Base-by-base conservation (phyloP, 2,888 invertebrate species). In the Acrobasis repandana region DNA sequence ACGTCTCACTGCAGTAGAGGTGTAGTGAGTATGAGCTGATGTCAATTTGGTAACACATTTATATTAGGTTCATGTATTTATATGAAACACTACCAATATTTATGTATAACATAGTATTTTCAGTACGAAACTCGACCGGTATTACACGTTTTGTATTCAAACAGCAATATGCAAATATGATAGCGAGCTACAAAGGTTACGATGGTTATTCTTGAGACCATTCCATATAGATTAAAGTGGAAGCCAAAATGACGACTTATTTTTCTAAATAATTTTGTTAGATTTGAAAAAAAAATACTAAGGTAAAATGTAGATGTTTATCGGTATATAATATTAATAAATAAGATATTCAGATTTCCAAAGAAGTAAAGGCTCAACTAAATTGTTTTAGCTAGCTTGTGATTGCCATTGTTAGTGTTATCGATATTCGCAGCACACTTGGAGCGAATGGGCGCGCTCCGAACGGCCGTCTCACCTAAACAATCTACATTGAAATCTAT, bases 181-280 rank as follows among this genome's bases (percentile, higher is more conserved):
- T 77, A 79, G 75, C 74, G 75, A 78, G 73, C 75, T 78, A 77
- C 73, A 77, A 75, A 70, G 74, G 74, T 74, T 67, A 73, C 72
- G 79, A 85, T 88, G 90, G 89, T 90, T 86, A 89, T 74, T 81
- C 81, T 85, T 85, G 83, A 88, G 83, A 89, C 91, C 90, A 91
- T 92, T 92, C 91, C 92, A 91, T 86, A 79, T 83, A 87, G 76
- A 77, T 76, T 88, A 86, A 85, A 84, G 85, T 87, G 83, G 86
- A 90, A 87, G 91, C 90, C 91, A 91, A 91, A 90, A 88, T 87
- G 84, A 88, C 83, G 87, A 90, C 86, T 91, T 92, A 91, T 91
- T 92, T 92, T 92, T 92, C 88, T 91, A 92, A 88, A 85, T 79
- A 69, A 78, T 90, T 90, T 91, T 92, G 89, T 92, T 91, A 90